Base-by-base conservation (phyloP, 2,113 vertebrate genomes). In the Sardina pilchardus region DNA sequence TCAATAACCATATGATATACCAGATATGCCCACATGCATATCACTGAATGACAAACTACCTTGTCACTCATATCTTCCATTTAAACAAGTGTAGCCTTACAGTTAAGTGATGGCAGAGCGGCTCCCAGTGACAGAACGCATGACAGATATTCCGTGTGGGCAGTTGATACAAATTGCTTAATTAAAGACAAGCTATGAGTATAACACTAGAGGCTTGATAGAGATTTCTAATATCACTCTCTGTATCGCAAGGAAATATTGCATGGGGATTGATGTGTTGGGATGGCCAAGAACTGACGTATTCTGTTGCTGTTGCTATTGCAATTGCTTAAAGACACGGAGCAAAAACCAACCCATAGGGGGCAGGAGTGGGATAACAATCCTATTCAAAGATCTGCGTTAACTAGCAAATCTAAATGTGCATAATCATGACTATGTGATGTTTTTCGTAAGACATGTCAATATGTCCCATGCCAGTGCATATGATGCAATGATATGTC, bases 151-250 rank as follows among this genome's bases (percentile, higher is more conserved):
- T 59, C 19, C 19, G 19, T 36, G 71, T 5, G 71, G 71, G 71
- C 71, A 19, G 71, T 78, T 78, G 71, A 16, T 39, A 36, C 71
- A 78, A 78, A 78, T 16, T 36, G 71, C 30, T 78, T 78, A 78
- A 78, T 78, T 34, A 78, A 78, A 78, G 71, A 78, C 71, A 36
- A 78, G 30, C 71, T 34, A 78, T 78, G 71, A 36, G 34, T 34
- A 36, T 34, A 78, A 78, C 71, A 78, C 71, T 78, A 17, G 71
- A 78, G 71, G 71, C 71, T 36, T 78, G 71, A 75, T 16, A 36
- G 67, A 78, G 71, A 78, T 36, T 78, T 36, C 53, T 7, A 0
- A 6, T 21, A 59, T 21, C 71, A 78, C 36, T 78, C 71, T 78
- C 30, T 78, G 14, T 34, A 5, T 17, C 3, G 6, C 63, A 34